These are phyloP conservation scores for Lacanobia wlatinum DNA, from an alignment of 2,888 invertebrate genomes.

Conservation along the genomic window DNA sequence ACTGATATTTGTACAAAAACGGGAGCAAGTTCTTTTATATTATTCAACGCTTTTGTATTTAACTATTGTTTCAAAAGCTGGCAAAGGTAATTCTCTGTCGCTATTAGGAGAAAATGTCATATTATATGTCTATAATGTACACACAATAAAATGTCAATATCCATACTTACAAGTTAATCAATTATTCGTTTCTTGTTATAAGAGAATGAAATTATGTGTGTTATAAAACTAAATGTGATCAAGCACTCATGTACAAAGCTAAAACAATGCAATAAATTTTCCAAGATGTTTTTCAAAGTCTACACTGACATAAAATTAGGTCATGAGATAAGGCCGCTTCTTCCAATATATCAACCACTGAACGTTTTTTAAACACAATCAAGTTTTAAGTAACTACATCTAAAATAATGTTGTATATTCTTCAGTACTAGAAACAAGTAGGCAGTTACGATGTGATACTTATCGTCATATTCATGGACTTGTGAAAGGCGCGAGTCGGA, in stretches of 20 bases:
- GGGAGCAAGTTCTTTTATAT: constrained; percentile 72
- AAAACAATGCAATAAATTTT: constrained; percentile 52
- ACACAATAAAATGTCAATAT: constrained; percentile 36
- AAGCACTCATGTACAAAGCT: constrained; percentile 57
- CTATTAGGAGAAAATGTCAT: constrained; percentile 11
- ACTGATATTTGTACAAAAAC: constrained; percentile 70
- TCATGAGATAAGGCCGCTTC: constrained; percentile 23
- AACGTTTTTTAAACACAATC: constrained; percentile 36
- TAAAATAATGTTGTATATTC: constrained; percentile 70
- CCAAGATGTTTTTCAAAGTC: constrained; percentile 30
- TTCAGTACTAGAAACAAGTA: constrained; percentile 70
- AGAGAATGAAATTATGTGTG: constrained; percentile 22
- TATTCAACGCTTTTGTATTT: constrained; percentile 60
- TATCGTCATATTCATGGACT: constrained; percentile 68
- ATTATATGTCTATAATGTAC: constrained; percentile 33
- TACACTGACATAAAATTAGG: constrained; percentile 3
- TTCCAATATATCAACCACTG: constrained; percentile 39
- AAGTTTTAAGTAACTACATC: constrained; percentile 48
- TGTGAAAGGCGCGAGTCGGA: constrained; percentile 64
- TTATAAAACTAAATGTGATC: constrained; percentile 39
- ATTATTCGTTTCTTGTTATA: constrained; percentile 21
- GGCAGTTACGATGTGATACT: constrained; percentile 76
- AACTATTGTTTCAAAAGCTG: constrained; percentile 29
- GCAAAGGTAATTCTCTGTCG: not conserved
- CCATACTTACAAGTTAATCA: constrained; percentile 14